Conservation (phyloP, 2,888 invertebrate species). For the Periphyllus acericola region DNA sequence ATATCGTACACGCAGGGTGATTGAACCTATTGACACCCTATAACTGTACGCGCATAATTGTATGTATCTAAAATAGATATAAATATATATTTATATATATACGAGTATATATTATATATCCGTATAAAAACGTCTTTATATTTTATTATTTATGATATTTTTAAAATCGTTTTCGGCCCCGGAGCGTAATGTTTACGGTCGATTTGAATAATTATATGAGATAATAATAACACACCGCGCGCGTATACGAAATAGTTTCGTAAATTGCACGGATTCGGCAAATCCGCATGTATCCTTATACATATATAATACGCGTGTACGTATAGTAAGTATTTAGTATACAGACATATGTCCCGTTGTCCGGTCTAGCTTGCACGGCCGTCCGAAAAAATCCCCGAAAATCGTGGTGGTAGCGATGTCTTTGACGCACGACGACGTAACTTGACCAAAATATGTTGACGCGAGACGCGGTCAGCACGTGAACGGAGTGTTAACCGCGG, state of each 20-base stretch:
- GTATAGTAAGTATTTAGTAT: too few species aligned
- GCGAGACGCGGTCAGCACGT: background rate
- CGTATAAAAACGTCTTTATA: background rate
- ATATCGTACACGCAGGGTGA: background rate
- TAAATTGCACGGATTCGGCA: background rate
- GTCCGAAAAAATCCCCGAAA: too few species aligned
- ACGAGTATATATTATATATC: too few species aligned
- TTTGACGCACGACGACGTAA: too few species aligned
- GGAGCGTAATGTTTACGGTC: background rate
- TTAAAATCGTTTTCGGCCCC: background rate
- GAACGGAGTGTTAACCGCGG: background rate
- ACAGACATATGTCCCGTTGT: background rate
- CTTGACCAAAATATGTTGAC: background rate
- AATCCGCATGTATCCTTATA: background rate
- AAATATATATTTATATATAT: background rate
- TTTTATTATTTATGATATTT: background rate
- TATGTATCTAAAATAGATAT: background rate
- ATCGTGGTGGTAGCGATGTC: too few species aligned
- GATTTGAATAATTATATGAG: background rate
- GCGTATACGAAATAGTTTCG: background rate
- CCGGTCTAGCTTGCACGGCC: background rate
- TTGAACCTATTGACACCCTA: slow-evolving; percentile 3
- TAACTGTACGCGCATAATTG: background rate
- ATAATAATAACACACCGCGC: slow-evolving; percentile 6
- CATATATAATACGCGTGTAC: too few species aligned